A percentile compares a stretch with the other conserved stretches of the same genome.
Conservation (phyloP, 2,888 invertebrate species). For the Herminia tarsipennalis region DNA sequence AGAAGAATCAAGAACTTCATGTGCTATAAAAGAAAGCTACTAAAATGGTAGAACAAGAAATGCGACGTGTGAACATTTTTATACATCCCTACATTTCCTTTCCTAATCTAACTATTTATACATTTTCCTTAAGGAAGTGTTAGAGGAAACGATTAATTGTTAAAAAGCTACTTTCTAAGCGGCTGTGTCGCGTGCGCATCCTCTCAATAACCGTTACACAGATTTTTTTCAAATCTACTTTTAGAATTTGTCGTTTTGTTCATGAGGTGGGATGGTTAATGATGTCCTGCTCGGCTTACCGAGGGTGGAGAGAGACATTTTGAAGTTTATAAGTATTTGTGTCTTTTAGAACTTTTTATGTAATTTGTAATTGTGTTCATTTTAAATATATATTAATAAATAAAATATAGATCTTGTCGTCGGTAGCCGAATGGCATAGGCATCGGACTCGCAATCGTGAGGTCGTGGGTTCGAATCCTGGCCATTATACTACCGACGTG, state of each 20-base stretch:
- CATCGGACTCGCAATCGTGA: no score
- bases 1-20: no score
- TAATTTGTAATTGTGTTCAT: no score
- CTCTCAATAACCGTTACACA: constrained; percentile 46
- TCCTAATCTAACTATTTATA: constrained; percentile 49
- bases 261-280: constrained; percentile 65
- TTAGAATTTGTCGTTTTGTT: constrained; percentile 55
- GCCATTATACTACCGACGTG: no score
- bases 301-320: constrained; percentile 40
- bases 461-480: no score
- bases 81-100: constrained; percentile 51
- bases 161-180: constrained; percentile 62
- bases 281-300: constrained; percentile 61
- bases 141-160: constrained; percentile 74
- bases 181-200: constrained; percentile 61
- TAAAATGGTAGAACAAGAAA: constrained; percentile 1
- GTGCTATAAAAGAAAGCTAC: not conserved
- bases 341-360: not conserved
- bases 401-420: no score
- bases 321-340: not conserved
- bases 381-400: no score
- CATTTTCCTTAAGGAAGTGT: constrained; percentile 45
- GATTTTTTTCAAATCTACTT: constrained; percentile 53
- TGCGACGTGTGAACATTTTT: constrained; percentile 38
- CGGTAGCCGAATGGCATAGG: no score